Conservation (phyloP, 2,113 vertebrate species). For the Collichthys lucidus region DNA sequence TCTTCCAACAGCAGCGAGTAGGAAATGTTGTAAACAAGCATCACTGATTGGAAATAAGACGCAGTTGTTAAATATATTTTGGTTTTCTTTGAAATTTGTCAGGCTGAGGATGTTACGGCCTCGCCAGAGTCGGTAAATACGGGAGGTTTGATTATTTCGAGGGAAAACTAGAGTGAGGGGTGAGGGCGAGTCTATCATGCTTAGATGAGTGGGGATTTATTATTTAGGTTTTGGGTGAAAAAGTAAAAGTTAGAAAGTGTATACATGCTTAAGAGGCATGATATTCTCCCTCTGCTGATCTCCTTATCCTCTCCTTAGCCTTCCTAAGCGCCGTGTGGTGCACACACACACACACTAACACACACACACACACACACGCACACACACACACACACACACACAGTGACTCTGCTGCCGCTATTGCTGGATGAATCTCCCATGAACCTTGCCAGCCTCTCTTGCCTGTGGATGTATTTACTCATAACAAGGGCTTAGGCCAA, state of each 20-base stretch:
- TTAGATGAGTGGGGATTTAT: conserved; percentile 77
- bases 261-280: conserved; percentile 82
- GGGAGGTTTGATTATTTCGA: conserved; percentile 44
- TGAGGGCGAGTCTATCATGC: conserved; percentile 59
- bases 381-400: conserved; percentile 56
- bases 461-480: conserved; percentile 84
- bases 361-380: conserved; percentile 49
- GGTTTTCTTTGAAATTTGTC: conserved; percentile 53
- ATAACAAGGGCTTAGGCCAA: conserved; percentile 86
- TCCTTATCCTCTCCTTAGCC: conserved; percentile 81
- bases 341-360: conserved; percentile 51
- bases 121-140: conserved; percentile 38
- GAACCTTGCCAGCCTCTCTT: conserved; percentile 78
- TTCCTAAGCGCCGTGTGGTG: conserved; percentile 69
- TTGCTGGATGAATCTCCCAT: conserved; percentile 76
- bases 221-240: conserved; percentile 74
- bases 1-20: conserved; percentile 42
- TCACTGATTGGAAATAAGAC: conserved; percentile 55
- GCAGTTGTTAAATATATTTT: conserved; percentile 54
- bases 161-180: conserved; percentile 8
- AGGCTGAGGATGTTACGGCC: conserved; percentile 13
- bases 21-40: conserved; percentile 62
- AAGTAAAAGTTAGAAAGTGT: conserved; percentile 78
- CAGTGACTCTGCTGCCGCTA: conserved; percentile 55
- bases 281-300: conserved; percentile 81